phyloP scores from a whole-genome alignment of 2,888 invertebrate genomes.

The Lingula anatina region DNA sequence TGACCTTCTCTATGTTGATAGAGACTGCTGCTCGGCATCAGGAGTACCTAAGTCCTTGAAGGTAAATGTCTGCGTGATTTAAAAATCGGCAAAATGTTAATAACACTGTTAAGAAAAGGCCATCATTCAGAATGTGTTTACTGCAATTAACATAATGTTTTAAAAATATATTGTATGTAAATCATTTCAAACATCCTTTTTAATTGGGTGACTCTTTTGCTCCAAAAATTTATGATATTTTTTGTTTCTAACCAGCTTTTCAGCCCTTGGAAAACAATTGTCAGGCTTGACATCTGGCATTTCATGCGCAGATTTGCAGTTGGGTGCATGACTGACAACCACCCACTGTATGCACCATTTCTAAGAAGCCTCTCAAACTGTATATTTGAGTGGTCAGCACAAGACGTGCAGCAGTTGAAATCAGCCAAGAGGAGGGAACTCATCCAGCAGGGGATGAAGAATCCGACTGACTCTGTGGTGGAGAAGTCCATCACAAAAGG shows the following conservation, averaged over 20 bases:
- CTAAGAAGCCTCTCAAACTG: not conserved
- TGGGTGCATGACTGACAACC: not conserved
- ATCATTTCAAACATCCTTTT: too few relatives aligned
- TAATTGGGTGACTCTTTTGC: too few relatives aligned
- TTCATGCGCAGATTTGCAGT: not conserved
- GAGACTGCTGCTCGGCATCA: not conserved
- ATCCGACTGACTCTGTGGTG: not conserved
- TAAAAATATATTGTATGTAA: too few relatives aligned
- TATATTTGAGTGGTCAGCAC: not conserved
- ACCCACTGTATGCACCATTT: not conserved
- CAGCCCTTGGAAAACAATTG: too few relatives aligned
- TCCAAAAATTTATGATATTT: too few relatives aligned
- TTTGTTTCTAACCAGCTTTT: too few relatives aligned
- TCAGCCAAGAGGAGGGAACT: not conserved
- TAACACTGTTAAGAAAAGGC: too few relatives aligned
- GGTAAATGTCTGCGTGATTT: too few relatives aligned
- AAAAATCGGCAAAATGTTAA: too few relatives aligned
- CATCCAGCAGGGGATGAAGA: not conserved
- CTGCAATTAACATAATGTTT: not conserved
- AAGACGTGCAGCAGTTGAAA: not conserved
- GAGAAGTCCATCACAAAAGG: not conserved
- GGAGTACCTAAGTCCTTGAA: not conserved
- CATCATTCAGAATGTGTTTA: too few relatives aligned
- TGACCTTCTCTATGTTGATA: not conserved
- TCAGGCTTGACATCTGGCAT: constrained; percentile 2